Conservation (phyloP, 64 coral and sea anemone genomes). For the Actinia equina region DNA sequence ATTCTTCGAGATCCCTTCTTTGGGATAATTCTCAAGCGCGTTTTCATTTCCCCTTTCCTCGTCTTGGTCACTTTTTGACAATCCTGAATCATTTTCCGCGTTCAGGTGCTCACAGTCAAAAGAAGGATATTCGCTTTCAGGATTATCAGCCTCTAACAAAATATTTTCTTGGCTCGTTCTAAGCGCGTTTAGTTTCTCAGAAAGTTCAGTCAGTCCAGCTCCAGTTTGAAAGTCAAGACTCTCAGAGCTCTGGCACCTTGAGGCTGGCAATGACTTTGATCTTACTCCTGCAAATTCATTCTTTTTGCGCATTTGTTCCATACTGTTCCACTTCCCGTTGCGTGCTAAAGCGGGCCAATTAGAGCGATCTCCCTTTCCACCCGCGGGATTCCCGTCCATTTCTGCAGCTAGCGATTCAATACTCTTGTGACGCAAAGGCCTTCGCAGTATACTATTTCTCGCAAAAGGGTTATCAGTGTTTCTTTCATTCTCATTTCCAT, state of each 20-base stretch:
- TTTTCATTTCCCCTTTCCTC: background rate
- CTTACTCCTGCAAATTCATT: constrained; percentile 71
- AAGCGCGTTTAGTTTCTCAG: constrained; percentile 81
- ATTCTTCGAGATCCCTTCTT: background rate
- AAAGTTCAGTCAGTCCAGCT: constrained; percentile 64
- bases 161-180: constrained; percentile 38
- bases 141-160: background rate
- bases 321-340: constrained; percentile 79
- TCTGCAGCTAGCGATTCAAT: constrained; percentile 54
- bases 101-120: background rate
- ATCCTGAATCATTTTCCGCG: background rate
- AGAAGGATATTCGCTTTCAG: background rate
- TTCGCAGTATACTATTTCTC: constrained; percentile 63
- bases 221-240: constrained; percentile 57
- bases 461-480: constrained; percentile 51
- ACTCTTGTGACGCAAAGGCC: constrained; percentile 71
- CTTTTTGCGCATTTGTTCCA: constrained; percentile 72
- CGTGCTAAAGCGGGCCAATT: constrained; percentile 62
- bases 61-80: background rate
- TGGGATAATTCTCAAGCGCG: background rate
- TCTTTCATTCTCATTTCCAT: background rate
- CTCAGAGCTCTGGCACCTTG: constrained; percentile 77
- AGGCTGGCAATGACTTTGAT: constrained; percentile 57
- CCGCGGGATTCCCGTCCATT: constrained; percentile 7
- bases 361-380: constrained; percentile 22